Evolutionary conservation across 1,140 invertebrate genomes (phyloP), one percentile per base, ranked within the genome.

Genomic region (Lineus longissimus): DNA sequence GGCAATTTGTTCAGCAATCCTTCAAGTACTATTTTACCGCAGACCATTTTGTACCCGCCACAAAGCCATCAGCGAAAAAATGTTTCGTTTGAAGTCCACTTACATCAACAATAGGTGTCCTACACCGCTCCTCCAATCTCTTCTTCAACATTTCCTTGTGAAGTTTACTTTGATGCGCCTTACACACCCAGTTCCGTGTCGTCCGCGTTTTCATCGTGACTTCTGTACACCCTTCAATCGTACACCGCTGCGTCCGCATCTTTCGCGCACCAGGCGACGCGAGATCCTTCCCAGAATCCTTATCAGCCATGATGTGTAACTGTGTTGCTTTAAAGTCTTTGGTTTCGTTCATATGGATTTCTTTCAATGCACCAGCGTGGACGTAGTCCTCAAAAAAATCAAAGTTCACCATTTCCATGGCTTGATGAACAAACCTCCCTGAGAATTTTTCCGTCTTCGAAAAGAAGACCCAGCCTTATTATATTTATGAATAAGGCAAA

Each of bases 381-480:
- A 23, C 19, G n/a, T 23, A 27, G 47, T 27, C 25, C 25, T 51
- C 47, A 51, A 51, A 51, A 51, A 51, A 51, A 27, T 51, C 47
- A 23, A 51, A 23, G 25, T 51, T 51, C 47, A 51, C 47, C 47
- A 51, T 51, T 27, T 4, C 47, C 47, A 51, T 51, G n/a, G 4
- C 47, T 23, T 36, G 33, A 4, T 15, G 15, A 36, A 4, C 6
- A 36, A 36, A 36, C 33, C 6, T 36, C 33, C 33, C 33, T 36
- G 33, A 36, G 33, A 36, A 36, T 36, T 36, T 36, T 36, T 15
- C 33, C 15, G 33, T 36, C 33, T 36, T 36, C 33, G 17, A 13
- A 33, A 55, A 27, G 13, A 19, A 62, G 30, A 36, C 19, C 65
- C 9, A 75, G 56, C 36, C 70, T 69, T 45, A 61, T 59, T 65